Percentiles rank a stretch among this genome's conserved stretches.
Evolutionary conservation across 2,113 vertebrate species (phyloP).

Genomic region (Phrynosoma platyrhinos): DNA sequence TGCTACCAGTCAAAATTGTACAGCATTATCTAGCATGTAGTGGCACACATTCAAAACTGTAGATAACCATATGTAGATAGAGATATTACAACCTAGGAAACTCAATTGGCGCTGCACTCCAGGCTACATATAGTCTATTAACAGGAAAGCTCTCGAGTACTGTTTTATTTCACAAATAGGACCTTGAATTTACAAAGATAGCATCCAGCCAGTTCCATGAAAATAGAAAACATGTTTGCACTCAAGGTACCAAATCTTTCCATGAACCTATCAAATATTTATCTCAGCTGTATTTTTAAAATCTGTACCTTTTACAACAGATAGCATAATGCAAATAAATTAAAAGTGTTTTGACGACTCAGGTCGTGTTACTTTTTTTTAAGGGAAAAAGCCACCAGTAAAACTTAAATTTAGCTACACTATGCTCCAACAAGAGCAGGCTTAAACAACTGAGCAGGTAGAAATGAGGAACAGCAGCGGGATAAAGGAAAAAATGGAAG

Average conservation of each 20-base stretch:
- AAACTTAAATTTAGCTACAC: constrained; percentile 67
- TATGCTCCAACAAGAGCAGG: constrained; percentile 64
- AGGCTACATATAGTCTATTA: constrained; percentile 80
- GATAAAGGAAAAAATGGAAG: constrained; percentile 78
- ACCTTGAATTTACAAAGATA: constrained; percentile 76
- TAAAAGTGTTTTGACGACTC: constrained; percentile 64
- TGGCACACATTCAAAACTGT: constrained; percentile 85
- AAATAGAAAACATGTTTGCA: constrained; percentile 77
- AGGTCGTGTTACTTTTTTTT: constrained; percentile 51
- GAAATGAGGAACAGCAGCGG: constrained; percentile 66
- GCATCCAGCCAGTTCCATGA: constrained; percentile 77
- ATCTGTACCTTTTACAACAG: constrained; percentile 74
- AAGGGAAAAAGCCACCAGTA: constrained; percentile 63
- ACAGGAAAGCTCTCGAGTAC: constrained; percentile 77
- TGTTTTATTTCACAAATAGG: constrained; percentile 77
- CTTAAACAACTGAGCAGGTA: constrained; percentile 53
- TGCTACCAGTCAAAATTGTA: constrained; percentile 82
- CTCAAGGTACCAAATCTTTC: constrained; percentile 78
- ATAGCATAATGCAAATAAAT: constrained; percentile 71
- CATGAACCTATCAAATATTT: constrained; percentile 81
- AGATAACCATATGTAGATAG: constrained; percentile 76
- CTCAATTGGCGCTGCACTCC: constrained; percentile 79
- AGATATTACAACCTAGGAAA: constrained; percentile 80
- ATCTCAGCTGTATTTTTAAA: constrained; percentile 72
- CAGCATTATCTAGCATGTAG: constrained; percentile 79